Percentiles rank a stretch among this genome's conserved stretches.
phyloP scores from a whole-genome alignment of 2,888 invertebrate species.

The Tenodera sinensis region DNA sequence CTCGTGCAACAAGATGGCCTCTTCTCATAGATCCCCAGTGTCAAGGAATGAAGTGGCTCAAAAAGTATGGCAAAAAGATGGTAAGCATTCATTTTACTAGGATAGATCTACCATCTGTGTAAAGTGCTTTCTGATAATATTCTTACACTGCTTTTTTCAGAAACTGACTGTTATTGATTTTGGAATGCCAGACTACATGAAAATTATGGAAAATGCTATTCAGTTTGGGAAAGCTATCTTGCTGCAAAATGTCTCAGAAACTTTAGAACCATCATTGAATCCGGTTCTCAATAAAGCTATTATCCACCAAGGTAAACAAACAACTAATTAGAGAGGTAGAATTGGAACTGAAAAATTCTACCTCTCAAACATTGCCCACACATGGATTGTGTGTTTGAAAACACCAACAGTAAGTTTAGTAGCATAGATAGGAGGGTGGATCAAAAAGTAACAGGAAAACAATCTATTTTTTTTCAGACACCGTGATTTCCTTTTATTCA shows the following conservation, averaged over 20 bases:
- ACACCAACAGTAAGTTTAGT: too few relatives aligned
- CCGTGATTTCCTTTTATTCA: too few relatives aligned
- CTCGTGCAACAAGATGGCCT: conserved; percentile 76
- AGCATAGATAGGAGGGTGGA: too few relatives aligned
- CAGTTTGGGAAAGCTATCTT: conserved; percentile 70
- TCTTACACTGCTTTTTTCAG: conserved; percentile 37
- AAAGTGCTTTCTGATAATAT: too few relatives aligned
- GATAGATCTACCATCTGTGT: too few relatives aligned
- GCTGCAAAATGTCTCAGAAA: conserved; percentile 77
- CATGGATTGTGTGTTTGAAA: too few relatives aligned
- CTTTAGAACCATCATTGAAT: conserved; percentile 74
- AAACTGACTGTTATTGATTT: conserved; percentile 68
- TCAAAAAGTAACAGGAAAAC: too few relatives aligned
- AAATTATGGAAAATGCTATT: conserved; percentile 66
- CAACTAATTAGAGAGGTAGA: neutral
- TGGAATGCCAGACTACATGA: conserved; percentile 71
- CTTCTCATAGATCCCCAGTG: conserved; percentile 87
- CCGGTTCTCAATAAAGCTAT: conserved; percentile 75
- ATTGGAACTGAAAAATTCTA: too few relatives aligned
- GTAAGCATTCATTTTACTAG: conserved; percentile 36
- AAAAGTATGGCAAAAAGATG: conserved; percentile 66
- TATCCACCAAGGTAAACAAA: conserved; percentile 56
- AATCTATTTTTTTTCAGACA: too few relatives aligned
- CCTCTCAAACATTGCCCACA: too few relatives aligned
- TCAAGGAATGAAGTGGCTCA: conserved; percentile 87